Evolutionary conservation across 1,140 invertebrate species (phyloP), one percentile per base, ranked within the genome.

Genomic region (Psix sp.): DNA sequence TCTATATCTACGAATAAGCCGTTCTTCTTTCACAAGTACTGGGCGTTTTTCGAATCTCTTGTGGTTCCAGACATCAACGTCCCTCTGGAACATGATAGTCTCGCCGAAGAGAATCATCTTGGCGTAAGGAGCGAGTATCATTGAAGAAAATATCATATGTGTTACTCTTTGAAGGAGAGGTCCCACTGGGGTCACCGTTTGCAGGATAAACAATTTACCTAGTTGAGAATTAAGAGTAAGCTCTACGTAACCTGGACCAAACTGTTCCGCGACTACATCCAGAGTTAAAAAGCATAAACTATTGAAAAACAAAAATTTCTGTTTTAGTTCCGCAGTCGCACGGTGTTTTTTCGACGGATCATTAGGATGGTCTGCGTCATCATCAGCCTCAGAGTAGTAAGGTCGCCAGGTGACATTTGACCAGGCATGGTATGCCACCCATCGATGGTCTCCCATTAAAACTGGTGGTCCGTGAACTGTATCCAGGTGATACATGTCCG

Each of bases 11-110:
- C 88, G 86, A 0, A 97, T 91, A 0, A 91, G 86, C 13, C 88
- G 88, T 79, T 97, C 96, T 74, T 95, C 92, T 65, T 90, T 91
- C 0, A 94, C 91, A 18, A 96, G 86, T 0, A 92, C 68, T 0
- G 96, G 95, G 17, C 90, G 90, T 36, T 88, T 89, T 0, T 92
- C 82, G 81, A 91, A 96, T 29, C 88, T 90, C 79, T 97, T 97
- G 85, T 93, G 91, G 79, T 96, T 96, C 96, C 96, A 98, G 3
- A 97, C 91, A 54, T 89, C 89, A 0, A 97, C 91, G 79, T 98
- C 96, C 2, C 95, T 88, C 80, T 95, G 91, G 78, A 97, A 92
- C 94, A 95, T 94, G 13, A 91, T 84, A 9, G 91, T 91, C 87
- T 96, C 95, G 0, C 87, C 91, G 0, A 89, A 80, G 3, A 96